A percentile compares a stretch with the other conserved stretches of the same genome.
Conservation (phyloP, 1,140 invertebrate species). For the Orussus abietinus region DNA sequence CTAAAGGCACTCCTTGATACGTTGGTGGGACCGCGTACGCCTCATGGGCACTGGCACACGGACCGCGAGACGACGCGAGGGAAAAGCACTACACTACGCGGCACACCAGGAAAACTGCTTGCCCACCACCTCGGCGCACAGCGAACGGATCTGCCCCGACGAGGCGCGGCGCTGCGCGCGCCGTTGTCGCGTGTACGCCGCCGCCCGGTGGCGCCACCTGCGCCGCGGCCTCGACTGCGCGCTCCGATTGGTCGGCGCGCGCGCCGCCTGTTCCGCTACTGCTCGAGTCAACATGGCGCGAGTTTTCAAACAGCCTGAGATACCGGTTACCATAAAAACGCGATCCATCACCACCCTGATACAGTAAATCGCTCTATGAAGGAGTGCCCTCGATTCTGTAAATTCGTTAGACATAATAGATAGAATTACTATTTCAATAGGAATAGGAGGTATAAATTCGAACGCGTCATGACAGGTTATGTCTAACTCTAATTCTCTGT, state of each 20-base stretch:
- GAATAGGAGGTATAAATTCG: too few relatives aligned
- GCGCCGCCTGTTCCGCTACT: conserved; percentile 10
- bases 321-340: too few relatives aligned
- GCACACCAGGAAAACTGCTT: conserved; percentile 34
- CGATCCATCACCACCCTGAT: too few relatives aligned
- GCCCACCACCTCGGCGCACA: conserved; percentile 38
- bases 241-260: not conserved
- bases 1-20: conserved; percentile 42
- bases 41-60: conserved; percentile 27
- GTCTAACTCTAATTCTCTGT: too few relatives aligned
- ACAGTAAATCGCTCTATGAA: too few relatives aligned
- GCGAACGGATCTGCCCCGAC: conserved; percentile 34
- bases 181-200: conserved; percentile 20
- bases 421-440: too few relatives aligned
- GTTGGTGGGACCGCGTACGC: conserved; percentile 29
- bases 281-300: conserved; percentile 4
- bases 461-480: too few relatives aligned
- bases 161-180: conserved; percentile 33
- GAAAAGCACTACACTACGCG: conserved; percentile 43
- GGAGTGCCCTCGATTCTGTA: too few relatives aligned
- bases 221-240: not conserved
- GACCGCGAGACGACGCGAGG: conserved; percentile 18
- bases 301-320: conserved; percentile 6
- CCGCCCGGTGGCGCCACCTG: conserved; percentile 13
- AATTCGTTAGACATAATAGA: too few relatives aligned